These are phyloP conservation scores for Gorsachius magnificus DNA, from an alignment of 2,797 vertebrate genomes.

Conservation along the genomic window DNA sequence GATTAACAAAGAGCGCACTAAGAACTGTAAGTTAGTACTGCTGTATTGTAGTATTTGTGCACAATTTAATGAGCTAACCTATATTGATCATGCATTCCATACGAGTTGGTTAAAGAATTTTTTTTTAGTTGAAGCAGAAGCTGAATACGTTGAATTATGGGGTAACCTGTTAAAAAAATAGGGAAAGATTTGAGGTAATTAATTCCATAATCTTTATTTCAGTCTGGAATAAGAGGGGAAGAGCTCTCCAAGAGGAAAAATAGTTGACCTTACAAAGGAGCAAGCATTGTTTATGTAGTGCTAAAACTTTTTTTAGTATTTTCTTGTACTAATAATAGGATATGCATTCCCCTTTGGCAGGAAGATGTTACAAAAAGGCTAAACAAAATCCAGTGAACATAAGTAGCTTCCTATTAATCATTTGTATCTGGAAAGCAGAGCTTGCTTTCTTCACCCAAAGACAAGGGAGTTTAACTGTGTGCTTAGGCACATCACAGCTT, in stretches of 20 bases:
- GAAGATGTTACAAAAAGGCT: not conserved
- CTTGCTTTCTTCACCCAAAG: not conserved
- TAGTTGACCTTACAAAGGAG: not conserved
- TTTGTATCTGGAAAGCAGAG: not conserved
- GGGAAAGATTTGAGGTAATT: not conserved
- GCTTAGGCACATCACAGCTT: not conserved
- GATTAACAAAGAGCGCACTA: not conserved
- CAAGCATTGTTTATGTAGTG: not conserved
- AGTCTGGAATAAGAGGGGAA: not conserved
- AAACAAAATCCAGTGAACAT: not conserved
- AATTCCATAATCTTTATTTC: not conserved
- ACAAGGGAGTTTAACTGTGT: not conserved
- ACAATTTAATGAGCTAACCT: not conserved
- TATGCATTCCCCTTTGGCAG: not conserved
- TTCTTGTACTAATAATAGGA: not conserved
- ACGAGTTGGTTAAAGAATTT: not conserved
- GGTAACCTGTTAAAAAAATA: not conserved
- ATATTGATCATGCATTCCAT: not conserved
- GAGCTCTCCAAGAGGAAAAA: not conserved
- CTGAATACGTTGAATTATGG: not conserved
- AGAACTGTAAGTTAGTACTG: not conserved
- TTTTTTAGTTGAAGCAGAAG: not conserved
- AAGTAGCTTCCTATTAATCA: not conserved
- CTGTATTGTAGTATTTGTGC: not conserved
- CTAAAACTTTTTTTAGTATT: not conserved